Base-by-base conservation (phyloP, 2,888 invertebrate genomes). In the Spodoptera littoralis region DNA sequence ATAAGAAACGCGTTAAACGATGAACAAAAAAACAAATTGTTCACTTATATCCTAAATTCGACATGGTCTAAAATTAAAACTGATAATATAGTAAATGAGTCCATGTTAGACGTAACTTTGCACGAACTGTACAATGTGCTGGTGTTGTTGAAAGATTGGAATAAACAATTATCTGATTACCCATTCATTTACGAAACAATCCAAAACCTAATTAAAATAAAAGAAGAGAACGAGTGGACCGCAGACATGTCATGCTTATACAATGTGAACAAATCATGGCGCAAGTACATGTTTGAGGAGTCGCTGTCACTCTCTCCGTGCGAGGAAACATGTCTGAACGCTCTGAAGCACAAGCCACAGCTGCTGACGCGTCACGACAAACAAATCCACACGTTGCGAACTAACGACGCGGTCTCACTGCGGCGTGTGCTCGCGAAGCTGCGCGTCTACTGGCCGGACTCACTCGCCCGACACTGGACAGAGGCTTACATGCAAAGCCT, bases 261-360 rank as follows among this genome's bases (percentile, higher is more conserved):
- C 70, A 78, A 83, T 36, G 54, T 81, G 8, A 85, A 88, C 3
- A 92, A 89, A 67, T 79, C 84, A 3, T 91, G 90, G 90, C 86
- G 84, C 30, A 89, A 81, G 56, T 61, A 79, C 42, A 74, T 93
- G 79, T 91, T 92, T 69, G 84, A 87, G 43, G 86, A 90, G 51
- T 92, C 92, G 1, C 72, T 92, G 13, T 56, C 74, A 11, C 55
- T 91, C 51, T 72, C 69, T 24, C 82, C 85, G 1, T 74, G 69
- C 43, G 85, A 87, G 77, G 79, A 80, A 51, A 80, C 82, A 5
- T 91, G 86, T 57, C n/a, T 92, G 4, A 92, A 92, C 71, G 91
- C 86, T 4, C 71, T 93, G 18, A 92, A 92, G 71, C 89, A 92
- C 68, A 84, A 88, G 27, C 85, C 92, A 5, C 73, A 74, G 11